These are phyloP conservation scores for Rhadinocentrus ornatus DNA, from an alignment of 2,797 vertebrate genomes.

Conservation along the genomic window DNA sequence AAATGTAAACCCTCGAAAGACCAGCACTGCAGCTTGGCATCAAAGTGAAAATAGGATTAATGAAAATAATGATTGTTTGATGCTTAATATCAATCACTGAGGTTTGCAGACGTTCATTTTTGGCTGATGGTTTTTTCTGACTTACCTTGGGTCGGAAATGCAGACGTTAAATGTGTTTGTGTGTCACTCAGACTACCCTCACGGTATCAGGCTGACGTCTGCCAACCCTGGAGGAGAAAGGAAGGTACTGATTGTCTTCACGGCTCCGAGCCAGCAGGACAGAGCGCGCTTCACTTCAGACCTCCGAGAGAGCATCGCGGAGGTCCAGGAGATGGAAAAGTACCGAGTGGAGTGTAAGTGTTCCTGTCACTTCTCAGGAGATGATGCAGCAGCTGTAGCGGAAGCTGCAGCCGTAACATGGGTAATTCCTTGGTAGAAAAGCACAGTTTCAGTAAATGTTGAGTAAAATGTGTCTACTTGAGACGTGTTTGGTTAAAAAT, in stretches of 20 bases:
- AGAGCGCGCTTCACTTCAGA: constrained; percentile 91
- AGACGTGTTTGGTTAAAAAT: too few relatives aligned
- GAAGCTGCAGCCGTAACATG: too few relatives aligned
- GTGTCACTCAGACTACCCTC: constrained; percentile 87
- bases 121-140: background rate
- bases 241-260: constrained; percentile 93
- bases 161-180: background rate
- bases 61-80: too few relatives aligned
- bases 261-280: constrained; percentile 93
- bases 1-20: too few relatives aligned
- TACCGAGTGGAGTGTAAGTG: constrained; percentile 93
- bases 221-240: constrained; percentile 90
- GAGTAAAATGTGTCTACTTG: too few relatives aligned
- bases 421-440: too few relatives aligned
- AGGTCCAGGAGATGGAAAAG: constrained; percentile 97
- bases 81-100: background rate
- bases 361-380: background rate
- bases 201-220: constrained; percentile 91
- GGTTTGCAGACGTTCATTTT: background rate
- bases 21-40: too few relatives aligned
- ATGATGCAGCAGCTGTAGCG: background rate
- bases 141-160: background rate
- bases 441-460: too few relatives aligned
- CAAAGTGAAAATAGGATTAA: background rate
- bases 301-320: constrained; percentile 91